Evolutionary conservation across 2,797 vertebrate species (phyloP), one percentile per base, ranked within the genome.

Genomic region (Typhlichthys subterraneus): DNA sequence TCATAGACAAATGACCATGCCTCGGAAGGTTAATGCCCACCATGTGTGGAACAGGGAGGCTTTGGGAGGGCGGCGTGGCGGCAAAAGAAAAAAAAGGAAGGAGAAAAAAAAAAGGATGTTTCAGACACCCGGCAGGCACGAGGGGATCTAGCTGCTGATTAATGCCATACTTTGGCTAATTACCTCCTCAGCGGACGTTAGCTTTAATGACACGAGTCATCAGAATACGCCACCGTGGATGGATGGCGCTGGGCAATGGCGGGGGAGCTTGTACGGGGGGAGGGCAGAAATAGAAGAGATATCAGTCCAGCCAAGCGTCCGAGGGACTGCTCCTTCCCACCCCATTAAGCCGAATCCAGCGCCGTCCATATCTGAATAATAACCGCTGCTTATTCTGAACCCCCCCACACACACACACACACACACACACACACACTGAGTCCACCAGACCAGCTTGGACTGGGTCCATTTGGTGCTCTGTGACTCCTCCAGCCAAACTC

Each of bases 151-250:
- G 79, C 77, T 11, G 45, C 66, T 92, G 91, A 93, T 93, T 91
- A 91, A 93, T 92, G 90, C 85, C 85, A 86, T 75, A 81, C 84
- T 88, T 88, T 91, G 89, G 88, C 91, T 93, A 92, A 93, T 92
- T 92, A 92, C 80, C 87, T 89, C 79, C 79, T 90, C 73, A 79
- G 89, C 75, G 87, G 90, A 91, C 84, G 88, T 89, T 83, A 76
- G 81, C 89, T 92, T 89, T 92, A 92, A 93, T 91, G 89, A 91
- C 85, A 86, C 84, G 83, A 91, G 86, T 90, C 89, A 90, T 92
- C 91, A 91, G 89, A 92, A 92, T 86, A 89, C 82, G 85, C 84
- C 85, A 85, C 84, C 17, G 72, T 80, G 87, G 86, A 88, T 88
- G 86, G 84, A 91, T 91, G 70, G 84, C 72, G 1, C n/a, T 51